phyloP scores from a whole-genome alignment of 2,113 vertebrate genomes.

The Solea solea region DNA sequence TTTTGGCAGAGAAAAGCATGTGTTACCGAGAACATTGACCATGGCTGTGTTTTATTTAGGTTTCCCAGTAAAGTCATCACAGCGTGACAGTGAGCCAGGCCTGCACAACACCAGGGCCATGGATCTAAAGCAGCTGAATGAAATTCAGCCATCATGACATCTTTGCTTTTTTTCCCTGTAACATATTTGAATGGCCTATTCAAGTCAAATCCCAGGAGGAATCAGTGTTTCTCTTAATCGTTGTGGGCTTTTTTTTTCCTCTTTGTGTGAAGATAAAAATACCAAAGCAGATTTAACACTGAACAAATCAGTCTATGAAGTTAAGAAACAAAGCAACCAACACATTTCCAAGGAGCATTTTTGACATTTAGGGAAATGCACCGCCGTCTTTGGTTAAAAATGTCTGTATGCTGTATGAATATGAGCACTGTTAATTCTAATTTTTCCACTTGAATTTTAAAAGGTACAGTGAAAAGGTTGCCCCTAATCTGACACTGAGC shows the following conservation, averaged over 20 bases:
- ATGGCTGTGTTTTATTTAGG: not conserved
- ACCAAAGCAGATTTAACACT: not conserved
- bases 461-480: no score
- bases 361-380: no score
- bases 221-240: not conserved
- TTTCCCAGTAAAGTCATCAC: not conserved
- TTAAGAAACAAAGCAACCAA: no score
- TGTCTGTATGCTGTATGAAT: no score
- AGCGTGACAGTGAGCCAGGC: not conserved
- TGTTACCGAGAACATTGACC: not conserved
- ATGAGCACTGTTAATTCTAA: no score
- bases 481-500: not conserved
- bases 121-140: not conserved
- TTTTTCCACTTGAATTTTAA: no score
- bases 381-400: no score
- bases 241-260: not conserved
- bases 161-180: not conserved
- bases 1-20: constrained; percentile 3
- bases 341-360: no score
- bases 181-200: not conserved
- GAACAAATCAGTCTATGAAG: not conserved
- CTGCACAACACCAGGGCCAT: no score
- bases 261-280: not conserved
- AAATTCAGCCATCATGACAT: not conserved
- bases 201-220: not conserved